A percentile compares a stretch with the other conserved stretches of the same genome.
Evolutionary conservation across 1,140 invertebrate genomes (phyloP).

Genomic region (Drosophila pseudoobscura): DNA sequence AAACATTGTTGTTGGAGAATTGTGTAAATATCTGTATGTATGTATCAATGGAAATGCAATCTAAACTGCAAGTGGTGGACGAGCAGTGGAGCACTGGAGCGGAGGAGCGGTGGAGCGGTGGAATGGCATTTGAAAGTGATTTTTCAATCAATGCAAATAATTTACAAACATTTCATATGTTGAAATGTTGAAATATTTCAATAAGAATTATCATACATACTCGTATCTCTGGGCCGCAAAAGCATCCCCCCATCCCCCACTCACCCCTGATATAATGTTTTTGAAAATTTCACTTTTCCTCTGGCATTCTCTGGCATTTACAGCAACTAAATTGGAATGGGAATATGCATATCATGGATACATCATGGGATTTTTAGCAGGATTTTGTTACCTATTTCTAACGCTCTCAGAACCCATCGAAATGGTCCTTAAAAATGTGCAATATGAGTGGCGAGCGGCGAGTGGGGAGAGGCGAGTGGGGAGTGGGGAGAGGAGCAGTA

Average conservation of each 20-base stretch:
- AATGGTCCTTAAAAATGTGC: constrained; percentile 67
- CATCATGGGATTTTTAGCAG: constrained; percentile 32
- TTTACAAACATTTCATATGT: constrained; percentile 33
- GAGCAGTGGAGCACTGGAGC: not conserved
- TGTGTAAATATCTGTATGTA: constrained; percentile 24
- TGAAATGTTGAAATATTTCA: constrained; percentile 39
- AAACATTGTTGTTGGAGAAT: constrained; percentile 58
- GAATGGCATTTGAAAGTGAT: constrained; percentile 48
- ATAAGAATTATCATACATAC: constrained; percentile 33
- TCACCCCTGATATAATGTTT: constrained; percentile 1
- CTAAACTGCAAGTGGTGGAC: constrained; percentile 18
- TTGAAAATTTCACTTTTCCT: constrained; percentile 14
- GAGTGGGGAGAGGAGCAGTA: not conserved
- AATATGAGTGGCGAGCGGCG: constrained; percentile 23
- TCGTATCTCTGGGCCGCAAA: constrained; percentile 1
- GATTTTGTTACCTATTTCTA: constrained; percentile 66
- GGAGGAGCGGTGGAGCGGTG: constrained; percentile 13
- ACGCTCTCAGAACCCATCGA: constrained; percentile 40
- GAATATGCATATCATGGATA: constrained; percentile 30
- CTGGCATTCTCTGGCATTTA: constrained; percentile 4
- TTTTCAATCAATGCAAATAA: constrained; percentile 46
- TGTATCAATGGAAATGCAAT: constrained; percentile 54
- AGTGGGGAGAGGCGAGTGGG: not conserved
- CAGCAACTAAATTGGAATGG: constrained; percentile 23
- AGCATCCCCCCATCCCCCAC: not conserved